These are phyloP conservation scores for Pedionomus torquatus DNA, from an alignment of 2,113 vertebrate genomes.

Conservation along the genomic window DNA sequence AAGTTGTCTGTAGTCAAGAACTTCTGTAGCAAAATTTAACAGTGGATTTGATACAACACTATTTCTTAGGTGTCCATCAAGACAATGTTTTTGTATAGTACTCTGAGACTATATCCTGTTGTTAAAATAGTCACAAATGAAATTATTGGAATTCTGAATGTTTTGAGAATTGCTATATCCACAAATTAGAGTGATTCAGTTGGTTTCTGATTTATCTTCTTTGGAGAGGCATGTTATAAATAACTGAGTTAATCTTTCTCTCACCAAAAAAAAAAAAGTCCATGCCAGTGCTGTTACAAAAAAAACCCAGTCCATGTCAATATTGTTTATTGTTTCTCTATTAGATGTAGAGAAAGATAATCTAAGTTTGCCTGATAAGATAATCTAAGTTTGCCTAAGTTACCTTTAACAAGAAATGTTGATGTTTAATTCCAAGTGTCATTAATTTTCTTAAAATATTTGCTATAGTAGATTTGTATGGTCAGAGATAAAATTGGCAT, in stretches of 20 bases:
- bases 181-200: neutral
- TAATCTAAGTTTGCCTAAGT: too few species aligned
- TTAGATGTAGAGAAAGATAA: neutral
- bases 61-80: too few species aligned
- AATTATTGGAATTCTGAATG: neutral
- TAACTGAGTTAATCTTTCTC: neutral
- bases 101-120: neutral
- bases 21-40: neutral
- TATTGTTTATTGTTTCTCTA: neutral
- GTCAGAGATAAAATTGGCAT: neutral
- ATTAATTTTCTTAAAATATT: neutral
- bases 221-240: neutral
- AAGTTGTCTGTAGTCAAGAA: neutral
- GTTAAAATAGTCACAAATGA: neutral
- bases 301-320: neutral
- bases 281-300: neutral
- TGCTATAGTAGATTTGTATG: neutral
- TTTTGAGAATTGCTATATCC: neutral
- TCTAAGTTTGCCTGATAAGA: neutral
- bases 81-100: neutral
- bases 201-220: neutral
- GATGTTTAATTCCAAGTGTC: neutral
- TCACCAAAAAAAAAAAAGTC: neutral
- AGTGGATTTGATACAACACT: too few species aligned
- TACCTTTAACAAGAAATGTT: neutral